phyloP scores from a whole-genome alignment of 2,797 vertebrate genomes.

The Buphagus erythrorhynchus region DNA sequence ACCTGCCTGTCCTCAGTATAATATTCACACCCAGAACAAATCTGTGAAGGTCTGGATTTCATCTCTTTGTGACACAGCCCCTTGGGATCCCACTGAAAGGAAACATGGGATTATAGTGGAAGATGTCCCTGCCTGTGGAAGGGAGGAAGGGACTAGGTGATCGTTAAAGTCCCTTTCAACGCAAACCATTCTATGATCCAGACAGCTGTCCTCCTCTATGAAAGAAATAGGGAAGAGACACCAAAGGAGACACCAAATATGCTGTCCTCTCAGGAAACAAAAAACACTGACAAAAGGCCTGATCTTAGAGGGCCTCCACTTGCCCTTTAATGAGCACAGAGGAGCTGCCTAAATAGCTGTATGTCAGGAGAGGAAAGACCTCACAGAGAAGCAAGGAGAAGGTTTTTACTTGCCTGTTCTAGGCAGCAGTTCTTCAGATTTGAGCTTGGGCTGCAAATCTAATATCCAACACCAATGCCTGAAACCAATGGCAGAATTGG shows the following conservation, averaged over 20 bases:
- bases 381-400: background rate
- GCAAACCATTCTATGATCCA: background rate
- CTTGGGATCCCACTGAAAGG: background rate
- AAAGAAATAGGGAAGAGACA: background rate
- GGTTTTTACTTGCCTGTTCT: background rate
- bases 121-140: background rate
- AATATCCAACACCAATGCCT: background rate
- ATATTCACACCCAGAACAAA: background rate
- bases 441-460: background rate
- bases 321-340: background rate
- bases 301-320: background rate
- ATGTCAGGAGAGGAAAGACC: background rate
- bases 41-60: background rate
- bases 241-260: background rate
- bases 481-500: background rate
- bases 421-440: background rate
- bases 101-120: background rate
- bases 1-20: background rate
- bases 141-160: accelerated
- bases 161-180: accelerated
- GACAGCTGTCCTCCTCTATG: background rate
- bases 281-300: background rate
- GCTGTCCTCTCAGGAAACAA: background rate
- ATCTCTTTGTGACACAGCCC: background rate
- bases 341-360: background rate